Conservation (phyloP, 2,113 vertebrate genomes). For the Anolis carolinensis region DNA sequence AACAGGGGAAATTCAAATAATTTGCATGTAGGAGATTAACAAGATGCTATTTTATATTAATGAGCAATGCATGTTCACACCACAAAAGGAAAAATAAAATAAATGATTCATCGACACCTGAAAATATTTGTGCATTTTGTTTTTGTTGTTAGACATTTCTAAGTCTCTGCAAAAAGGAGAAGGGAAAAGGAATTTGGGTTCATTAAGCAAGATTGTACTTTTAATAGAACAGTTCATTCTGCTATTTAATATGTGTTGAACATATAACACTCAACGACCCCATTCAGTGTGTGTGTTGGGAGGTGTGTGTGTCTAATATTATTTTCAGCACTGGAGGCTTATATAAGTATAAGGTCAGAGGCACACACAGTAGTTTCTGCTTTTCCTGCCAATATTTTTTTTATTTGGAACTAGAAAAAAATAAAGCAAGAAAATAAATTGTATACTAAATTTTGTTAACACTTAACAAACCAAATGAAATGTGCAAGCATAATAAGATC, state of each 20-base stretch:
- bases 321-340: constrained; percentile 35
- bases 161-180: constrained; percentile 17
- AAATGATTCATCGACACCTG: constrained; percentile 20
- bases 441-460: background rate
- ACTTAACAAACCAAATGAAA: background rate
- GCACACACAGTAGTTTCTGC: background rate
- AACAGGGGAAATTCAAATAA: background rate
- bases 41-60: constrained; percentile 12
- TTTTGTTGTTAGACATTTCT: constrained; percentile 14
- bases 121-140: constrained; percentile 13
- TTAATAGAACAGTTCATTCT: constrained; percentile 45
- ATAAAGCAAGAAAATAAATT: constrained; percentile 14
- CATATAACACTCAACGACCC: constrained; percentile 39
- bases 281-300: background rate
- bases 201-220: constrained; percentile 36
- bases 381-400: constrained; percentile 26
- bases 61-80: constrained; percentile 3
- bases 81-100: background rate
- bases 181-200: background rate
- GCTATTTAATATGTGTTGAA: constrained; percentile 53
- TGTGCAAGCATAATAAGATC: background rate
- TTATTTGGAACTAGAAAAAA: constrained; percentile 12
- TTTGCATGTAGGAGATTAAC: constrained; percentile 6
- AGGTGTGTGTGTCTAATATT: constrained; percentile 17
- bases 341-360: constrained; percentile 27